These are phyloP conservation scores for Epistrophella euchroma DNA, from an alignment of 2,888 invertebrate genomes.

Conservation along the genomic window DNA sequence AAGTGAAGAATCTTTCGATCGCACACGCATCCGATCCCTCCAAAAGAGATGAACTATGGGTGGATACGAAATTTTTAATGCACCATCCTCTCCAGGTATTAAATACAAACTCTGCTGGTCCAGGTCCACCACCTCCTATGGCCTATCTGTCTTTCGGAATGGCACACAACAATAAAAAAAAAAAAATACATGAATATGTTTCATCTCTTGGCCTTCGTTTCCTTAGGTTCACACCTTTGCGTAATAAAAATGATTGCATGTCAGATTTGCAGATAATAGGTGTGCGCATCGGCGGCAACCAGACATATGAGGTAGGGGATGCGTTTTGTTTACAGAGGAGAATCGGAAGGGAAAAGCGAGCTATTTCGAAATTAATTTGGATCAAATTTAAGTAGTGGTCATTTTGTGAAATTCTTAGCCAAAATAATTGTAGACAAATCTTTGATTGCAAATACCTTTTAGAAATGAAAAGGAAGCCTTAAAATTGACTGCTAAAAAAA, in stretches of 20 bases:
- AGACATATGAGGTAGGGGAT: neutral
- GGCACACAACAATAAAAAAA: neutral
- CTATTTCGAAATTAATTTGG: neutral
- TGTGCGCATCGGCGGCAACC: neutral
- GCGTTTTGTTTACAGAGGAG: neutral
- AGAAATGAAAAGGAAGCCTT: no score
- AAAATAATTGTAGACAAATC: no score
- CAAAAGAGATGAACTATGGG: constrained; percentile 50
- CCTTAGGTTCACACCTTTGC: constrained; percentile 34
- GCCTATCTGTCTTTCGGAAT: constrained; percentile 29
- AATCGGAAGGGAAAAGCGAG: neutral
- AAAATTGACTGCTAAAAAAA: no score
- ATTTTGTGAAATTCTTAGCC: no score
- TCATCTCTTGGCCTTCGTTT: constrained; percentile 35
- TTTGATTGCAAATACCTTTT: no score
- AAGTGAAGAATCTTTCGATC: constrained; percentile 42
- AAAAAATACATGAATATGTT: constrained; percentile 1
- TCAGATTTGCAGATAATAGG: constrained; percentile 26
- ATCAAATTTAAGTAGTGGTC: neutral
- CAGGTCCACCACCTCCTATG: neutral
- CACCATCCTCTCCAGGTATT: constrained; percentile 42
- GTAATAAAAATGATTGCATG: constrained; percentile 36
- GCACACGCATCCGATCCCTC: constrained; percentile 30
- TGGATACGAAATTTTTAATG: constrained; percentile 49
- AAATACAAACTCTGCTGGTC: neutral